A percentile compares a stretch with the other conserved stretches of the same genome.
Conservation (phyloP, 1,140 invertebrate species). For the Triops longicaudatus region DNA sequence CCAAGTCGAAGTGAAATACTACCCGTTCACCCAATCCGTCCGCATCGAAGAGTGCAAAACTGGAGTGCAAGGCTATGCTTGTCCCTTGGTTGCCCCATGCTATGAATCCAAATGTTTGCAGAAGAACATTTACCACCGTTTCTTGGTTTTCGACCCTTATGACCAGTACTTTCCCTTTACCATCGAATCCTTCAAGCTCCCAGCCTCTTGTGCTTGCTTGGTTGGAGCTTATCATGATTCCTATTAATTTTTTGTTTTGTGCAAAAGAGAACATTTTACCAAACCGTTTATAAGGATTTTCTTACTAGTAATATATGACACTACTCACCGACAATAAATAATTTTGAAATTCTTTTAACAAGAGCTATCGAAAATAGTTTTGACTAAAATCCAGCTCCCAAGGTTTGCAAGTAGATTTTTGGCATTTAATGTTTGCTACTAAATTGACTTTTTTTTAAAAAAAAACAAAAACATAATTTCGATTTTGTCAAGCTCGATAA, state of each 20-base stretch:
- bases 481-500: too few relatives aligned
- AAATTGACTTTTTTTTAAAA: too few relatives aligned
- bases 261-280: not conserved
- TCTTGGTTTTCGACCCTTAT: constrained; percentile 34
- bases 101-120: constrained; percentile 35
- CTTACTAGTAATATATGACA: not conserved
- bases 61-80: constrained; percentile 29
- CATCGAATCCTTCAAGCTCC: constrained; percentile 35
- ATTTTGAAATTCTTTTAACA: too few relatives aligned
- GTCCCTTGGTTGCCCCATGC: constrained; percentile 34
- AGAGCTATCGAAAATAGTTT: too few relatives aligned
- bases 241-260: not conserved
- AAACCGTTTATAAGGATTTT: not conserved
- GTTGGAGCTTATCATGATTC: constrained; percentile 30
- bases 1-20: constrained; percentile 34
- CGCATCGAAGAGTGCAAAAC: constrained; percentile 35
- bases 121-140: constrained; percentile 35
- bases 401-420: too few relatives aligned
- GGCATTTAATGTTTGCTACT: too few relatives aligned
- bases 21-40: constrained; percentile 34
- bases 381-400: too few relatives aligned
- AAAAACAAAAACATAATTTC: too few relatives aligned
- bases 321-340: not conserved
- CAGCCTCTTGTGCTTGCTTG: constrained; percentile 34
- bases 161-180: constrained; percentile 36